These are phyloP conservation scores for Thecocarcelia acutangulata DNA, from an alignment of 2,888 invertebrate species.

Conservation along the genomic window DNA sequence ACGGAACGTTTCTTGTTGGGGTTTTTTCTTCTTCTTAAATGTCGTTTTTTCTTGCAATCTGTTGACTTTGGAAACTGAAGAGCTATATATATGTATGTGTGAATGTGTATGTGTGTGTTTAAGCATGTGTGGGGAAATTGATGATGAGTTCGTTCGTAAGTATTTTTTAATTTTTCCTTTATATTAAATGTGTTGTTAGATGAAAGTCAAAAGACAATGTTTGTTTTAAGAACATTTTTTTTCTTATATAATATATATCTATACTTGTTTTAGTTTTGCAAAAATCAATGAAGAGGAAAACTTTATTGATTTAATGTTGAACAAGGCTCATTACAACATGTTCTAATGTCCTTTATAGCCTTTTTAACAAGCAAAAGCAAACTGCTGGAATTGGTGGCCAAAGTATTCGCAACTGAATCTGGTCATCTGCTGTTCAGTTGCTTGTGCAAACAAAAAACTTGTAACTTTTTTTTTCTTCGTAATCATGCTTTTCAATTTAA, in stretches of 20 bases:
- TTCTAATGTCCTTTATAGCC: conserved; percentile 69
- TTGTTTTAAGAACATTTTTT: conserved; percentile 42
- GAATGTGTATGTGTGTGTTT: conserved; percentile 2
- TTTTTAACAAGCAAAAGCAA: not conserved
- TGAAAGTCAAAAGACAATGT: conserved; percentile 65
- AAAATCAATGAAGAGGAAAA: conserved; percentile 62
- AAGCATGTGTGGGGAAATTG: conserved; percentile 38
- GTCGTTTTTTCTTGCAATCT: conserved; percentile 10
- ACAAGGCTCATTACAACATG: conserved; percentile 75
- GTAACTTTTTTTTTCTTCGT: not conserved
- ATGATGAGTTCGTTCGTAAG: conserved; percentile 18
- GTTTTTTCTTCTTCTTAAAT: not conserved
- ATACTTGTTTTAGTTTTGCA: no score
- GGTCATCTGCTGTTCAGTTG: conserved; percentile 36
- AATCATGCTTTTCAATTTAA: conserved; percentile 46
- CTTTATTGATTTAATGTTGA: conserved; percentile 73
- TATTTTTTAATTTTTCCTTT: conserved; percentile 22
- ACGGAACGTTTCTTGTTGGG: not conserved
- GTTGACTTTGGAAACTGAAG: conserved; percentile 46
- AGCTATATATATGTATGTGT: not conserved
- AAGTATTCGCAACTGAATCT: conserved; percentile 35
- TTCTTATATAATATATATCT: not conserved
- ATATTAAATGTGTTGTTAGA: conserved; percentile 54
- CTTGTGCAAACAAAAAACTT: conserved; percentile 39
- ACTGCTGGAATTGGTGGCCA: conserved; percentile 6